Base-by-base conservation (phyloP, 2,888 invertebrate genomes). In the Tinea semifulvella region DNA sequence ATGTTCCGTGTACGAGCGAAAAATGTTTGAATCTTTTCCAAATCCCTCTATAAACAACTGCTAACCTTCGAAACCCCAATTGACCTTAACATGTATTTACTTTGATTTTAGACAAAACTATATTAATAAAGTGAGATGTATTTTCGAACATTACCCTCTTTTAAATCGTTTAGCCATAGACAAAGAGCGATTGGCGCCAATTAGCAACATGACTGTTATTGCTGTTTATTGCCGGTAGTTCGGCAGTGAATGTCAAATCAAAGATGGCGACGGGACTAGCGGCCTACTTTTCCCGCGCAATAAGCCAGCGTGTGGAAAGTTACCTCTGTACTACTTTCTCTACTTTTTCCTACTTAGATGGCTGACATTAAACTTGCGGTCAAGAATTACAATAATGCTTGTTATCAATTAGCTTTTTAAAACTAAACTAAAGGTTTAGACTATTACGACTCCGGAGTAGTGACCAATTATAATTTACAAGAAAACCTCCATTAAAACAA, bases 271-370 rank as follows among this genome's bases (percentile, higher is more conserved):
- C 44, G 35, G 13, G 20, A 22, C 11, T 19, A 20, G 40, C 64
- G 79, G 60, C 79, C 77, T 62, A 80, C 80, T 76, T 79, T 76
- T 79, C 71, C 74, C 73, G 68, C 68, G 69, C 70, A 69, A 62
- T 65, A 67, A 67, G 59, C 62, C 58, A 63, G 61, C 65, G 70
- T 68, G 70, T 79, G 79, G 80, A 80, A 80, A 80, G 80, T 80
- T 79, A 75, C 76, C 63, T 63, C 61, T 69, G 79, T 68, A 76
- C 80, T 80, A 79, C 80, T 80, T 80, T 80, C 80, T 77, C 80
- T 69, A 36, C 36, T 36, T 36, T 36, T 36, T 80, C 74, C 74
- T 31, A 31, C 17, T 38, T 77, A 79, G 65, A 79, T 76, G 77
- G 76, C 74, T 57, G 63, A 56, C 60, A 57, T 61, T 64, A 63